Conservation (phyloP, 2,888 invertebrate genomes). For the Eugnorisma glareosa region DNA sequence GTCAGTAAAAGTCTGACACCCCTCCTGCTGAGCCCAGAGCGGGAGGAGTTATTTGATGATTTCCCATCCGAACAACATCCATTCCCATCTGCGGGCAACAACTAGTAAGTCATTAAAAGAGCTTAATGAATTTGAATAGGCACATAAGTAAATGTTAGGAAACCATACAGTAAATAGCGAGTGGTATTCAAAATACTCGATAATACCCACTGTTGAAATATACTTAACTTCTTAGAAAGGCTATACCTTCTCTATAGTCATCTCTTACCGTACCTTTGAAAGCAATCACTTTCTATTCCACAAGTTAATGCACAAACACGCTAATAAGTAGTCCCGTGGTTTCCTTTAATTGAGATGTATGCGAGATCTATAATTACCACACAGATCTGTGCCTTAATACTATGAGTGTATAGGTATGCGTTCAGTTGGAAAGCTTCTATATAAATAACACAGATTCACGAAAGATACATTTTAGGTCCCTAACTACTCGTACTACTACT, state of each 20-base stretch:
- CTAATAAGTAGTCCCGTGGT: neutral
- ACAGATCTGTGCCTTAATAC: neutral
- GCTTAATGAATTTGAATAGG: neutral
- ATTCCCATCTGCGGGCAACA: too few species aligned
- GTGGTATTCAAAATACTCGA: neutral
- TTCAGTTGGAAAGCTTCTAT: neutral
- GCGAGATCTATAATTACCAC: neutral
- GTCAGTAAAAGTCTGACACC: too few species aligned
- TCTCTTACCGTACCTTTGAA: neutral
- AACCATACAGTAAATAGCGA: neutral
- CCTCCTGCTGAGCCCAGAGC: too few species aligned
- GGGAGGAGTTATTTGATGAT: too few species aligned
- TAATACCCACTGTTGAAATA: neutral
- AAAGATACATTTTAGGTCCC: neutral
- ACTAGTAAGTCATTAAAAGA: neutral
- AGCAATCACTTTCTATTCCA: constrained; percentile 8
- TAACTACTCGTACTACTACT: too few species aligned
- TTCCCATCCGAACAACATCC: too few species aligned
- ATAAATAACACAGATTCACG: neutral
- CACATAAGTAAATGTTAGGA: neutral
- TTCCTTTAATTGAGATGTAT: neutral
- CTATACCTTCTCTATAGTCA: neutral
- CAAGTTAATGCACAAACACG: neutral
- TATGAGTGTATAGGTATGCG: neutral
- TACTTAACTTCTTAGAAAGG: neutral